Conservation (phyloP, 2,113 vertebrate genomes). For the Pachypanchax playfairii region DNA sequence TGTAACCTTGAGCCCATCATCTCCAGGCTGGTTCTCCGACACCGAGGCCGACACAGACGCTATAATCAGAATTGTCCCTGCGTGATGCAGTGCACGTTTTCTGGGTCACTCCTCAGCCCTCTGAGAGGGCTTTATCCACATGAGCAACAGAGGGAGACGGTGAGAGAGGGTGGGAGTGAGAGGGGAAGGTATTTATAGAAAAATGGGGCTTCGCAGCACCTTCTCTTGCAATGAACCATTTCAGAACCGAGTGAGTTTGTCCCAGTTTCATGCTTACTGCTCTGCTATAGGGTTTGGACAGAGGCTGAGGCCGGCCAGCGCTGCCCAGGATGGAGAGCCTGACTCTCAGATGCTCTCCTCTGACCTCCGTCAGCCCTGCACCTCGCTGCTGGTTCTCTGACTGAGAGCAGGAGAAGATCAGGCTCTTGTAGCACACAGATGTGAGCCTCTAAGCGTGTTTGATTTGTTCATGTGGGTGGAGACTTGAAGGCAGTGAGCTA, state of each 20-base stretch:
- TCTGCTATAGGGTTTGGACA: constrained; percentile 67
- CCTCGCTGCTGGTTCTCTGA: constrained; percentile 37
- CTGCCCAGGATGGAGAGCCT: constrained; percentile 68
- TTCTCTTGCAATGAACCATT: constrained; percentile 82
- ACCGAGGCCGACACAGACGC: constrained; percentile 54
- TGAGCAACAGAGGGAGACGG: constrained; percentile 66
- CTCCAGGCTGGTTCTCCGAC: constrained; percentile 43
- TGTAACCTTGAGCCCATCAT: constrained; percentile 64
- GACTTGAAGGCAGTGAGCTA: constrained; percentile 28
- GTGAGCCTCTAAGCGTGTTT: constrained; percentile 52
- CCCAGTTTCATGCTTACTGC: constrained; percentile 77
- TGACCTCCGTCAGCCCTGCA: constrained; percentile 21
- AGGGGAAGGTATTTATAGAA: constrained; percentile 83
- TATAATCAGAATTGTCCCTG: constrained; percentile 76
- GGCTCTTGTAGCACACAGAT: constrained; percentile 43
- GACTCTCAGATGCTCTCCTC: constrained; percentile 43
- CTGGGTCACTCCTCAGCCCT: constrained; percentile 83
- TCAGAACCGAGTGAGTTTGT: constrained; percentile 79
- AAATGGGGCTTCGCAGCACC: constrained; percentile 84
- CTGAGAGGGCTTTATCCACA: constrained; percentile 72
- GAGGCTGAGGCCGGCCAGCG: constrained; percentile 66
- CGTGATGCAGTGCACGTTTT: constrained; percentile 71
- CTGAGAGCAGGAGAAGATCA: constrained; percentile 24
- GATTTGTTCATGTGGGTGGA: constrained; percentile 20
- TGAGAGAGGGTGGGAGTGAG: constrained; percentile 56